Conservation (phyloP, 2,113 vertebrate species). For the Fukomys damarensis region DNA sequence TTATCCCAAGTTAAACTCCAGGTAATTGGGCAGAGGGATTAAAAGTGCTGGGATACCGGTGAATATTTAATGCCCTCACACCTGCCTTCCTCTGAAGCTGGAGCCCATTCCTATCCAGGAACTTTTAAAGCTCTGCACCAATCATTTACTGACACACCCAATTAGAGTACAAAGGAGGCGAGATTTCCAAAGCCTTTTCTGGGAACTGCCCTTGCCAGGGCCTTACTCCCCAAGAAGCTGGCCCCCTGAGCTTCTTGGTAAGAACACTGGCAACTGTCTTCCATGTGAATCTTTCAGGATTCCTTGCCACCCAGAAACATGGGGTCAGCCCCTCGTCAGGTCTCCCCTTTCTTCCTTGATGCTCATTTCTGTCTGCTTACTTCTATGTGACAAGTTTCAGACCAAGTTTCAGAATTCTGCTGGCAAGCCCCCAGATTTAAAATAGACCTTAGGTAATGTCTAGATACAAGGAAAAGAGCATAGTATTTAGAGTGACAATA, state of each 20-base stretch:
- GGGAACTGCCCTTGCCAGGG: not conserved
- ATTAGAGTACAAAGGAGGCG: conserved; percentile 83
- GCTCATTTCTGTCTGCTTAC: not conserved
- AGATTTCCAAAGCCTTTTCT: conserved; percentile 74
- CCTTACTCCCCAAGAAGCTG: conserved; percentile 40
- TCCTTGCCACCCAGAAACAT: not conserved
- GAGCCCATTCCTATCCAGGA: conserved; percentile 79
- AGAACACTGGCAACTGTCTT: conserved; percentile 60
- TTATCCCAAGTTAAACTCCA: conserved; percentile 78
- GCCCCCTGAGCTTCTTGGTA: conserved; percentile 56
- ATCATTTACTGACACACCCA: conserved; percentile 81
- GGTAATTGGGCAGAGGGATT: conserved; percentile 84
- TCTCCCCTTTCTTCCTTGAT: not conserved
- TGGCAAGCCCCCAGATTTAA: not conserved
- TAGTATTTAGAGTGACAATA: not conserved
- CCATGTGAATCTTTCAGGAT: conserved; percentile 12
- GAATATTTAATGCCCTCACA: conserved; percentile 84
- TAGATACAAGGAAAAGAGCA: not conserved
- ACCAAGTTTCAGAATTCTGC: not conserved
- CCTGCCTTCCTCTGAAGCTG: conserved; percentile 81
- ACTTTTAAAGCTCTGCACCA: conserved; percentile 79
- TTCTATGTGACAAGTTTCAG: not conserved
- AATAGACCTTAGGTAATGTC: not conserved
- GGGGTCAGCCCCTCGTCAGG: not conserved
- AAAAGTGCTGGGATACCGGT: conserved; percentile 77